phyloP scores from a whole-genome alignment of 1,140 invertebrate species.

The Pantala flavescens region DNA sequence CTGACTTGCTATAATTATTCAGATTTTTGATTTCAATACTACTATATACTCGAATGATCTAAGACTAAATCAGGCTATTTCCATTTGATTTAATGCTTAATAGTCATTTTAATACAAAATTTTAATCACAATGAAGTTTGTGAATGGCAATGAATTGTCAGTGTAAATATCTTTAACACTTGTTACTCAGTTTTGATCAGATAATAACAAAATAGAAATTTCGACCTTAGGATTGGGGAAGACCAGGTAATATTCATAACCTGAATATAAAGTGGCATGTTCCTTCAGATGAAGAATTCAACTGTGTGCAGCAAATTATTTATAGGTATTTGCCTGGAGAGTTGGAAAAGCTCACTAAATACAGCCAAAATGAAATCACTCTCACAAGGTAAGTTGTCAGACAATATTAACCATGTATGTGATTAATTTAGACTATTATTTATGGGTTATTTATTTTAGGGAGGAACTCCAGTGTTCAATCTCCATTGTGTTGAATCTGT shows the following conservation, averaged over 20 bases:
- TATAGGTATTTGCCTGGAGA: constrained; percentile 48
- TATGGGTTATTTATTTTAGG: constrained; percentile 26
- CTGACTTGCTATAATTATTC: too few relatives aligned
- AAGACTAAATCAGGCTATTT: too few relatives aligned
- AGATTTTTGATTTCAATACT: too few relatives aligned
- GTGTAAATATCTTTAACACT: too few relatives aligned
- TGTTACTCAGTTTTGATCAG: too few relatives aligned
- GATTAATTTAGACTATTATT: neutral
- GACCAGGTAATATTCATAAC: constrained; percentile 49
- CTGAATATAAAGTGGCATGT: constrained; percentile 66
- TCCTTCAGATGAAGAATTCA: constrained; percentile 57
- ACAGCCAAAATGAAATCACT: constrained; percentile 32
- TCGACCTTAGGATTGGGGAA: constrained; percentile 63
- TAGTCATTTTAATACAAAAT: too few relatives aligned
- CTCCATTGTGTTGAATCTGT: constrained; percentile 37
- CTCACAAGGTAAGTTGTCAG: constrained; percentile 19
- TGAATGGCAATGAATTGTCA: too few relatives aligned
- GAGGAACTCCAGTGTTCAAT: constrained; percentile 40
- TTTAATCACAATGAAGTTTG: too few relatives aligned
- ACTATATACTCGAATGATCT: too few relatives aligned
- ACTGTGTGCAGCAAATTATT: constrained; percentile 51
- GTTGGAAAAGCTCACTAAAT: constrained; percentile 41
- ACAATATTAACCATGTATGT: neutral
- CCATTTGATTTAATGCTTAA: too few relatives aligned
- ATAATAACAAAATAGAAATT: neutral